Evolutionary conservation across 2,113 vertebrate genomes (phyloP), one percentile per base, ranked within the genome.

Genomic region (Hucho hucho): DNA sequence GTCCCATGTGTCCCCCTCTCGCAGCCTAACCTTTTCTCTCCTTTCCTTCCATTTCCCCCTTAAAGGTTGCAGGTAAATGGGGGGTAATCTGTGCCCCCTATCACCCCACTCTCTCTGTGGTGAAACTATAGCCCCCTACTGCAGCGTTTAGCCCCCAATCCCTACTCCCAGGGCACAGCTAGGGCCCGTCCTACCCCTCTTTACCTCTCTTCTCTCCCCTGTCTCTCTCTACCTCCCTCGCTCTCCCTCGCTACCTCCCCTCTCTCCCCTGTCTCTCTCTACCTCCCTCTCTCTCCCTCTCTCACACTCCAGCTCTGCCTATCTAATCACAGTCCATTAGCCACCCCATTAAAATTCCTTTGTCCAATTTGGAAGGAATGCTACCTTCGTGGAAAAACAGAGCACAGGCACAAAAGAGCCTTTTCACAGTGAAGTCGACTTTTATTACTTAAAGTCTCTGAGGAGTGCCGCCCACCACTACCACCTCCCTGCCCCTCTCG

Each of bases 361-460:
- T 90, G 92, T 92, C 90, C 90, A 92, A 93, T 92, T 92, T 93
- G 82, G 89, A 80, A 92, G 90, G 92, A 93, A 93, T 93, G 90
- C 87, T 88, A 84, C 89, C 89, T 84, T 84, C 81, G 83, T 89
- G 86, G 88, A 91, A 89, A 87, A 88, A 90, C 87, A 89, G 84
- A 91, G 84, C 74, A 75, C 84, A 82, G 86, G 86, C 83, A 91
- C 90, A 93, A 92, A 87, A 83, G 88, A 47, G 71, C 75, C 92
- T 93, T 91, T 93, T 92, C 81, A 93, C 83, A 85, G 78, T 69
- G 24, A 7, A 72, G 81, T 86, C 83, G 84, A 89, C 86, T 91
- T 91, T 89, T 91, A 90, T 90, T 90, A 89, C 89, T 32, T 74
- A 83, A 84, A 88, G 88, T 84, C 84, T 63, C 82, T 82, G 88